Evolutionary conservation across 2,888 invertebrate species (phyloP), one percentile per base, ranked within the genome.

Genomic region (Urechis unicinctus): DNA sequence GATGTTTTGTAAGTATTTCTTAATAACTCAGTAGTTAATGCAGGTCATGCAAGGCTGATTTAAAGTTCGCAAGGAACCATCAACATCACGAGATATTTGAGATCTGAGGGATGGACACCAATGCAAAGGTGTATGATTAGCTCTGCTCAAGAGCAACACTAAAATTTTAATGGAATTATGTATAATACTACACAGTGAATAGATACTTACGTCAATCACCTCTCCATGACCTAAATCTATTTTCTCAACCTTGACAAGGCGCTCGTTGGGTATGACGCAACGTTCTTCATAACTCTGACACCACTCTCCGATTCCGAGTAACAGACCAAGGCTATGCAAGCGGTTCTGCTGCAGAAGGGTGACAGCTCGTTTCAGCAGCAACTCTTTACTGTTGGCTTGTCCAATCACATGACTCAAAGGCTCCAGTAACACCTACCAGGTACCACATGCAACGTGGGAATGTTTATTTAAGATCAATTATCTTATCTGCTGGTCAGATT

Each of bases 371-470:
- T 63, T 51, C 22, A 68, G 44, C 3, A 76, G 63, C 36, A 68
- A 57, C 22, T 64, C 61, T 56, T 75, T 73, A 13, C 72, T 73
- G 52, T 68, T 70, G 30, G 68, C 67, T 5, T 66, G 62, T 2
- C 75, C 75, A 24, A 75, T 63, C n/a, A 73, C 71, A 26, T 71
- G 65, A 21, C 69, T 71, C 42, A 76, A 60, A 0, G 74, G 72
- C 30, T 71, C 70, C 44, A 76, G 64, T 52, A 75, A 71, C 24
- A 75, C 64, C 72, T 73, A 56, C 5, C 45, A 17, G 17, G 21
- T 21, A 17, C 6, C 45, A 45, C 45, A 9, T 21, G 13, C 13
- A 36, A 36, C 36, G 9, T 13, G 13, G 36, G n/a, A n/a, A n/a
- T n/a, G n/a, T n/a, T n/a, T n/a, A n/a, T n/a, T n/a, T n/a, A n/a